Conservation (phyloP, 1,140 invertebrate species). For the Zaprionus ghesquierei region DNA sequence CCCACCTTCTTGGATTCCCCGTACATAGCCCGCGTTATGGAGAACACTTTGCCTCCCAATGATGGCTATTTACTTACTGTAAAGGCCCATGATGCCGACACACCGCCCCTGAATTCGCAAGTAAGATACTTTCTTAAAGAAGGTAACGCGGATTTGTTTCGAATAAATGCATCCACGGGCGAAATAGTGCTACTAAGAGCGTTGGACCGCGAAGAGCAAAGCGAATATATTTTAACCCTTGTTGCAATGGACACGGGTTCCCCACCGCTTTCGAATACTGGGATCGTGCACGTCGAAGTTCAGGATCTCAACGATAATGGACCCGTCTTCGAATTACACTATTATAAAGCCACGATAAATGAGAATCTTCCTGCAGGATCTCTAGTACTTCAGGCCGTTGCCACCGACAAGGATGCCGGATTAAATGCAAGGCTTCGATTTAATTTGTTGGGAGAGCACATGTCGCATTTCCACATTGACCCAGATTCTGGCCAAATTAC, state of each 20-base stretch:
- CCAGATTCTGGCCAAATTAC: slow-evolving; percentile 89
- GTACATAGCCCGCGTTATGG: slow-evolving; percentile 95
- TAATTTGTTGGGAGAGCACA: slow-evolving; percentile 90
- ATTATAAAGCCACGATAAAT: slow-evolving; percentile 89
- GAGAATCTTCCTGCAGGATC: slow-evolving; percentile 91
- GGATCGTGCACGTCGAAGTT: slow-evolving; percentile 93
- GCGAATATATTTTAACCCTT: slow-evolving; percentile 92
- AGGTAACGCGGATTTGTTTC: slow-evolving; percentile 93
- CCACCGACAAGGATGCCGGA: slow-evolving; percentile 91
- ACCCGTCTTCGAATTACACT: slow-evolving; percentile 91
- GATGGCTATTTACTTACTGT: slow-evolving; percentile 91
- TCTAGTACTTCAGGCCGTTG: slow-evolving; percentile 88
- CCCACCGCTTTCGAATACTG: slow-evolving; percentile 93
- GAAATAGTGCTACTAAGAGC: slow-evolving; percentile 91
- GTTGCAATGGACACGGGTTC: slow-evolving; percentile 96
- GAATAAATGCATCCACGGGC: slow-evolving; percentile 94
- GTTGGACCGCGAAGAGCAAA: slow-evolving; percentile 91
- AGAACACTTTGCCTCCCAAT: slow-evolving; percentile 91
- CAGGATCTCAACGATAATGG: slow-evolving; percentile 97
- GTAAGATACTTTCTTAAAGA: slow-evolving; percentile 96
- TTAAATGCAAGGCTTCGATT: slow-evolving; percentile 93
- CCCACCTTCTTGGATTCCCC: slow-evolving; percentile 96
- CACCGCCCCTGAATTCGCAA: slow-evolving; percentile 94
- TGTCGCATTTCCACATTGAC: slow-evolving; percentile 89
- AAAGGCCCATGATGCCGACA: slow-evolving; percentile 93